Percentiles rank a stretch among this genome's conserved stretches.
These are phyloP conservation scores for Plebejus melissa DNA, from an alignment of 2,888 invertebrate species.

Conservation along the genomic window DNA sequence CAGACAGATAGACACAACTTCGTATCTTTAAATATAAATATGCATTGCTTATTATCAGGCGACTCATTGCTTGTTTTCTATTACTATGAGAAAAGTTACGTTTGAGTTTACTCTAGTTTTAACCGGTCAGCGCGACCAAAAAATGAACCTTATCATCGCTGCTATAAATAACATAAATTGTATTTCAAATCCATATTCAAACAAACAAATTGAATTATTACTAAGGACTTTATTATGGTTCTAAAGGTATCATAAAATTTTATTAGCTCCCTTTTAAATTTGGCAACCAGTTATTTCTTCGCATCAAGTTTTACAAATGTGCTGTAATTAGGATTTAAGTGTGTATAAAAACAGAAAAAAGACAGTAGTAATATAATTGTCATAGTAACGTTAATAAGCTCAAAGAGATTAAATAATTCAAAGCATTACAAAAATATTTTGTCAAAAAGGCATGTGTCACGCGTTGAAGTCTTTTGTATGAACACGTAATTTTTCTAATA, in stretches of 20 bases:
- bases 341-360: no score
- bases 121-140: no score
- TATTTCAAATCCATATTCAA: background rate
- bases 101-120: no score
- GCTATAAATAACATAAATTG: background rate
- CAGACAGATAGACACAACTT: no score
- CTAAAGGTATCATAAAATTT: background rate
- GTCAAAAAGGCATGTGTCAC: background rate
- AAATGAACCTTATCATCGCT: background rate
- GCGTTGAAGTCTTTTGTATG: background rate
- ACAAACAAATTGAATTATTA: slow-evolving; percentile 16
- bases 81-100: no score
- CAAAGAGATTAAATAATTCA: no score
- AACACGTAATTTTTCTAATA: background rate
- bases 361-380: no score
- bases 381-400: no score
- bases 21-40: no score
- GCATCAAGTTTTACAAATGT: background rate
- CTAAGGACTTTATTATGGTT: background rate
- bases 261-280: background rate
- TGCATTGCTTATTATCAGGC: no score
- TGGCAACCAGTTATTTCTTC: background rate
- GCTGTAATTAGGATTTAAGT: background rate
- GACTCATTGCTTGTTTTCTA: no score
- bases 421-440: background rate